Evolutionary conservation across 2,888 invertebrate species (phyloP), one percentile per base, ranked within the genome.

Genomic region (Drosophila pseudotalamancana): DNA sequence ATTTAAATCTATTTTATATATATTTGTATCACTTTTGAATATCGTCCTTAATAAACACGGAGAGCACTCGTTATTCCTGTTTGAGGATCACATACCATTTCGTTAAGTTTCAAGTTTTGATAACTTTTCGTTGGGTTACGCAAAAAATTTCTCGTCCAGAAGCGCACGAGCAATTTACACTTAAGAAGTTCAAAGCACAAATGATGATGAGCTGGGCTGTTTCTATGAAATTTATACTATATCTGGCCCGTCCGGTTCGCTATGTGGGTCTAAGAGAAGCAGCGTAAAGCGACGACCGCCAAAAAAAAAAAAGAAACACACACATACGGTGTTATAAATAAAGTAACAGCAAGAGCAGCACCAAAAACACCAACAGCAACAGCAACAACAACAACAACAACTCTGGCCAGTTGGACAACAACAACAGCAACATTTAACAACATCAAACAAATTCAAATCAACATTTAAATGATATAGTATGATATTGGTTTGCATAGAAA

Each of bases 101-200:
- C 64, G 35, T 37, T 37, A 31, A 19, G 6, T 14, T 25, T 43
- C 2, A 23, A 18, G 8, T 34, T 35, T 12, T 6, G 6, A 35
- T 19, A n/a, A n/a, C 27, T 45, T 57, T 39, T 11, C n/a, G 32
- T 48, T 51, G 40, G 19, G 18, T 40, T 45, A 69, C 53, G 70
- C 50, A 54, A 72, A 86, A 87, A 88, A 71, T 83, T 80, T 87
- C 87, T 87, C 84, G 84, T 71, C 67, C 88, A 66, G 55, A 68
- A 73, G 70, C 77, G 71, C 63, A 66, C 84, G 76, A 79, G 88
- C 80, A 79, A 77, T 83, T 88, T 78, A 83, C 87, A 85, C 88
- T 86, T 79, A 81, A 87, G 88, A 87, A 89, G 90, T 90, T 89
- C 88, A 88, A 90, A 91, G 88, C 89, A 90, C 90, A 90, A 91